A percentile compares a stretch with the other conserved stretches of the same genome.
phyloP scores from a whole-genome alignment of 2,888 invertebrate genomes.

The Trilocha varians region DNA sequence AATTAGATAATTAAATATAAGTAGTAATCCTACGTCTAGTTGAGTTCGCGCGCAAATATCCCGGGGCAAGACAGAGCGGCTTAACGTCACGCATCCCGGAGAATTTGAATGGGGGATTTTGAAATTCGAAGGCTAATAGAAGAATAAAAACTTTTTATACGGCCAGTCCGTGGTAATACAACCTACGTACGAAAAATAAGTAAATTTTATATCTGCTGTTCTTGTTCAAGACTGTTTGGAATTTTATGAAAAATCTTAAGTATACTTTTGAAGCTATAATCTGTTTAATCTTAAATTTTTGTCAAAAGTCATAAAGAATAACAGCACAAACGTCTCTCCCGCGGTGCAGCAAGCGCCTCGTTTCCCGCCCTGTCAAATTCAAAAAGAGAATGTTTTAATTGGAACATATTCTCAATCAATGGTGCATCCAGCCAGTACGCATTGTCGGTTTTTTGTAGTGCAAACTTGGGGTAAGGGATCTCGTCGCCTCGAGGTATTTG shows the following conservation, averaged over 20 bases:
- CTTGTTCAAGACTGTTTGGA: too few relatives aligned
- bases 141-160: too few relatives aligned
- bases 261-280: too few relatives aligned
- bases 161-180: too few relatives aligned
- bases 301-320: too few relatives aligned
- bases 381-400: slow-evolving; percentile 53
- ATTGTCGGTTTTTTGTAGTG: slow-evolving; percentile 32
- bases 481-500: slow-evolving; percentile 57
- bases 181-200: too few relatives aligned
- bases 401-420: slow-evolving; percentile 63
- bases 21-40: slow-evolving; percentile 40
- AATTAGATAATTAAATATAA: slow-evolving; percentile 49
- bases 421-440: slow-evolving; percentile 26
- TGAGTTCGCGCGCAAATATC: slow-evolving; percentile 43
- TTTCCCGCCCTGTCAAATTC: slow-evolving; percentile 30
- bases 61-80: slow-evolving; percentile 29
- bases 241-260: too few relatives aligned
- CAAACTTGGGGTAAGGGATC: slow-evolving; percentile 35
- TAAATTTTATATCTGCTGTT: too few relatives aligned
- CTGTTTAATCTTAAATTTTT: too few relatives aligned
- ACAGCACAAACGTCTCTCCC: slow-evolving; percentile 17
- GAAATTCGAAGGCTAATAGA: slow-evolving; percentile 42
- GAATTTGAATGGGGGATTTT: slow-evolving; percentile 41
- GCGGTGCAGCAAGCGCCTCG: slow-evolving; percentile 29
- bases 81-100: slow-evolving; percentile 7